phyloP scores from a whole-genome alignment of 2,113 vertebrate genomes.

The Barnardius zonarius region DNA sequence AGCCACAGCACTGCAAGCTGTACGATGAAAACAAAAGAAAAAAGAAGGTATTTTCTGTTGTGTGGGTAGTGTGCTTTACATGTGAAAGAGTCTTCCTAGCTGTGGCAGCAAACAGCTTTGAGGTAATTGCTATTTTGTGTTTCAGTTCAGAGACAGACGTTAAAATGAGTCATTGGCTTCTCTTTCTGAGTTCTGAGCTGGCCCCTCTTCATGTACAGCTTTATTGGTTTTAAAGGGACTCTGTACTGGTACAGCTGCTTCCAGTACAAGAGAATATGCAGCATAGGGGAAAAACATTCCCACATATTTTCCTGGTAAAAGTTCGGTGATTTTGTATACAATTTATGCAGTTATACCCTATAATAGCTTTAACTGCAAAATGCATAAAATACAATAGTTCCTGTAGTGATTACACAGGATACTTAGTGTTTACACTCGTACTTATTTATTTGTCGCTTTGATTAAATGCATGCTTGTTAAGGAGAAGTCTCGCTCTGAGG shows the following conservation, averaged over 20 bases:
- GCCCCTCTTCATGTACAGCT: background rate
- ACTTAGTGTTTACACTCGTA: background rate
- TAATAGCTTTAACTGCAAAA: background rate
- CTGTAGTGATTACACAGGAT: background rate
- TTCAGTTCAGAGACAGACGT: constrained; percentile 10
- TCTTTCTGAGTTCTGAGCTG: constrained; percentile 3
- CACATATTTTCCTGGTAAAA: background rate
- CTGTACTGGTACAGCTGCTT: background rate
- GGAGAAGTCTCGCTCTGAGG: background rate
- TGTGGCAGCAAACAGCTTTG: constrained; percentile 35
- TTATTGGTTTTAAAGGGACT: constrained; percentile 1
- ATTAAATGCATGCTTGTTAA: background rate
- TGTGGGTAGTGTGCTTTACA: background rate
- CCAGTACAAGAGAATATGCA: background rate
- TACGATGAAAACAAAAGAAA: background rate
- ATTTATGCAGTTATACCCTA: background rate
- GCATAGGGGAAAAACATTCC: background rate
- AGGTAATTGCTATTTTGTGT: constrained; percentile 51
- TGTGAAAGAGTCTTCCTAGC: background rate
- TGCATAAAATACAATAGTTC: background rate
- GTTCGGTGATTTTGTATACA: background rate
- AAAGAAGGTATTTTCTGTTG: background rate
- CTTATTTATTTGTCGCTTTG: background rate
- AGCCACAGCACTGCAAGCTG: background rate
- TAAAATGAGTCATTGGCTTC: constrained; percentile 32